phyloP scores from a whole-genome alignment of 2,797 vertebrate species.

The Tenualosa ilisha region DNA sequence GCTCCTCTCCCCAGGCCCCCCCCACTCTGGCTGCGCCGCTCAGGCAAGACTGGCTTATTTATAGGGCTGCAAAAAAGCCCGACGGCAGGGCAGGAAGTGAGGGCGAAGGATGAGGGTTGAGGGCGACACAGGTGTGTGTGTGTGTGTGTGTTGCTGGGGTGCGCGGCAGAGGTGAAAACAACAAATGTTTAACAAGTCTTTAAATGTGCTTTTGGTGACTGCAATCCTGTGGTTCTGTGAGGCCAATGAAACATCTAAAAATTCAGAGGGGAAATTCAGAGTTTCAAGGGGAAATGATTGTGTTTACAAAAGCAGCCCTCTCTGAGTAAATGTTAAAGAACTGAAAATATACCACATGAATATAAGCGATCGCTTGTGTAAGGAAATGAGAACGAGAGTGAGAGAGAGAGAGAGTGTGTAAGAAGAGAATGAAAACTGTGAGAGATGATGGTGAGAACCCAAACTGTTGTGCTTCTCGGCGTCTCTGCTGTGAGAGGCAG shows the following conservation, averaged over 20 bases:
- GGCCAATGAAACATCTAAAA: not conserved
- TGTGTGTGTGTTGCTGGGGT: not conserved
- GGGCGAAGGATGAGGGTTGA: not conserved
- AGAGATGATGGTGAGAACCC: not conserved
- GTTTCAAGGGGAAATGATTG: not conserved
- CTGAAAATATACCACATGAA: not conserved
- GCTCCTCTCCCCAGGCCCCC: slow-evolving; percentile 5
- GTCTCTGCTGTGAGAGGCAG: slow-evolving; percentile 56
- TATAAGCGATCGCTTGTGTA: not conserved
- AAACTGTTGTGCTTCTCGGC: slow-evolving; percentile 55
- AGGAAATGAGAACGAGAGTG: slow-evolving; percentile 63
- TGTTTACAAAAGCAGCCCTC: not conserved
- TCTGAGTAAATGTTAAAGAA: not conserved
- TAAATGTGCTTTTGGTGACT: not conserved
- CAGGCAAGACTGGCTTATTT: not conserved
- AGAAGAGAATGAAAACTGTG: not conserved
- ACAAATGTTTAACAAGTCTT: slow-evolving; percentile 21
- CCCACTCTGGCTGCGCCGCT: not conserved
- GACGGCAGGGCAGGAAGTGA: not conserved
- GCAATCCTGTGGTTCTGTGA: not conserved
- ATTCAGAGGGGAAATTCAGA: not conserved
- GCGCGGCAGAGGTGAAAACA: not conserved
- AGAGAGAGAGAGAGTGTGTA: slow-evolving; percentile 31
- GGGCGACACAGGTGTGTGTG: not conserved
- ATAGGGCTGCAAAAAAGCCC: not conserved